These are phyloP conservation scores for Nezara viridula DNA, from an alignment of 2,888 invertebrate species.

Conservation along the genomic window DNA sequence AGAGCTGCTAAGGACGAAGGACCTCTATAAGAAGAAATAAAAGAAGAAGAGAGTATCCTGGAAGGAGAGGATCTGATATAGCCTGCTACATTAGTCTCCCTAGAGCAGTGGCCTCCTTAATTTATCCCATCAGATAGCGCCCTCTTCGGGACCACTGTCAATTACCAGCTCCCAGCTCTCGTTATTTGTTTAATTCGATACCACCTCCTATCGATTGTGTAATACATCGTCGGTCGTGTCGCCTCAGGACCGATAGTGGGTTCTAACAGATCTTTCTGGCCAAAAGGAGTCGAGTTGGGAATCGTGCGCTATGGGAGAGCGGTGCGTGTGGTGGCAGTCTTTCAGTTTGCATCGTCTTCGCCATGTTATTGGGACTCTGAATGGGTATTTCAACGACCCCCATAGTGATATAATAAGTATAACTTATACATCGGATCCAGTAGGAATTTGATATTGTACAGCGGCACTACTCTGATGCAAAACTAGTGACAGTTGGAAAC, in stretches of 20 bases:
- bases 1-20: constrained; percentile 18
- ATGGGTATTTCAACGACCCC: no score
- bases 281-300: not conserved
- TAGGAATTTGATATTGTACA: no score
- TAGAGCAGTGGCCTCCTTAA: not conserved
- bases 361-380: no score
- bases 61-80: constrained; percentile 11
- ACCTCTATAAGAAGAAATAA: not conserved
- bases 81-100: not conserved
- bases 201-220: constrained; percentile 32
- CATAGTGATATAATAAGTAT: no score
- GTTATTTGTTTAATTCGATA: constrained; percentile 41
- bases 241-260: not conserved
- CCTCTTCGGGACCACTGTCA: constrained; percentile 13
- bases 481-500: no score
- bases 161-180: constrained; percentile 28
- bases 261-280: not conserved
- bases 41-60: constrained; percentile 22
- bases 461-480: no score
- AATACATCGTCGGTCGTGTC: constrained; percentile 33
- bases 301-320: constrained; percentile 3
- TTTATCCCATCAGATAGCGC: constrained; percentile 28
- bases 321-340: not conserved
- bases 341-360: not conserved
- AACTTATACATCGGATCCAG: no score